Evolutionary conservation across 2,888 invertebrate genomes (phyloP).

Genomic region (Rhingia campestris): DNA sequence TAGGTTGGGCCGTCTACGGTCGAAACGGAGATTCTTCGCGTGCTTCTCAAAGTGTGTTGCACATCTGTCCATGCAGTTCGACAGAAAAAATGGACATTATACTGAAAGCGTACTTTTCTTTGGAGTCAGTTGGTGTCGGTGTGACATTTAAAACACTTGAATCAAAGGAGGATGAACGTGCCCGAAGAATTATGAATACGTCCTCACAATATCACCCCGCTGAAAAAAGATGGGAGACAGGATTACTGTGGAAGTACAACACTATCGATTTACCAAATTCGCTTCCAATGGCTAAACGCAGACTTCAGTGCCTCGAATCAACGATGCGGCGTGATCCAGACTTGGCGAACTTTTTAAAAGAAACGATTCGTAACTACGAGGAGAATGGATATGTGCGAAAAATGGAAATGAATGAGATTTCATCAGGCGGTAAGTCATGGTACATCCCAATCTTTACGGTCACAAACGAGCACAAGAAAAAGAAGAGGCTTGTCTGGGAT

Average conservation of each 20-base stretch:
- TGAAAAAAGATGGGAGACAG: slow-evolving; percentile 50
- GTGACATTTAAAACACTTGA: slow-evolving; percentile 9
- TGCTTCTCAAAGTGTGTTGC: slow-evolving; percentile 32
- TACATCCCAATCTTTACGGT: slow-evolving; percentile 60
- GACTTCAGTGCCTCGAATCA: slow-evolving; percentile 41
- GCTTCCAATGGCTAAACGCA: slow-evolving; percentile 48
- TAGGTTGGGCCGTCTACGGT: slow-evolving; percentile 65
- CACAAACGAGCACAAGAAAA: slow-evolving; percentile 51
- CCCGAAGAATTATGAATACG: slow-evolving; percentile 41
- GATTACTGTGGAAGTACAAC: slow-evolving; percentile 46
- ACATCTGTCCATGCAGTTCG: slow-evolving; percentile 48
- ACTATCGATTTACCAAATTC: slow-evolving; percentile 59
- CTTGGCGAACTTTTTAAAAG: slow-evolving; percentile 23
- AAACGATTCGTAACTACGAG: slow-evolving; percentile 55
- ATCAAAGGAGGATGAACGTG: slow-evolving; percentile 59
- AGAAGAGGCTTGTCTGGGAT: slow-evolving; percentile 47
- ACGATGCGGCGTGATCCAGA: slow-evolving; percentile 49
- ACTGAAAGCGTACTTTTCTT: slow-evolving; percentile 51
- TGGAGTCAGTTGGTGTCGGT: slow-evolving; percentile 54
- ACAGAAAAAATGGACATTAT: slow-evolving; percentile 51
- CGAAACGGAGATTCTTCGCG: slow-evolving; percentile 5
- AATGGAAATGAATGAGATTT: slow-evolving; percentile 28
- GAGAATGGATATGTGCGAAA: slow-evolving; percentile 43
- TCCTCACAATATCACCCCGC: slow-evolving; percentile 37
- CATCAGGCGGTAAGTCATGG: slow-evolving; percentile 41